Evolutionary conservation across 2,888 invertebrate species (phyloP).

Genomic region (Zelleria hepariella): DNA sequence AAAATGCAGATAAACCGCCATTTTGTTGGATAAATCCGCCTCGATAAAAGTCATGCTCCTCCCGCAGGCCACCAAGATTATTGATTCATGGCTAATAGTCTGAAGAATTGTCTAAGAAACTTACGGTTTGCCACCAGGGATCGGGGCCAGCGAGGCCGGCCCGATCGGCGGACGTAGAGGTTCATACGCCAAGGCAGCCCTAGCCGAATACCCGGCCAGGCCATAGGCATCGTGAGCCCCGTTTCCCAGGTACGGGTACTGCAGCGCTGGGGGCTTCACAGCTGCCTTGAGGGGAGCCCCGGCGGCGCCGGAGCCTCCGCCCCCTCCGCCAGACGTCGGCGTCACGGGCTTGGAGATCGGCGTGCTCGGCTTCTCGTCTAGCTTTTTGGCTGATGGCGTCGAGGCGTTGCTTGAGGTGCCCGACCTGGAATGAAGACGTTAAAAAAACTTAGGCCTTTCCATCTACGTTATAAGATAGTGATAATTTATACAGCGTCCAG

Average conservation of each 20-base stretch:
- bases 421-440: constrained; percentile 67
- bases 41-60: background rate
- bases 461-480: too few relatives aligned
- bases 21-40: too few relatives aligned
- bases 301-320: constrained; percentile 68
- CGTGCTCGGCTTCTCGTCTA: constrained; percentile 91
- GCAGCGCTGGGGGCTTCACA: constrained; percentile 73
- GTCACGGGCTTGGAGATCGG: constrained; percentile 93
- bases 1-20: too few relatives aligned
- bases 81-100: background rate
- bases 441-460: background rate
- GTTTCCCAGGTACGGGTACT: constrained; percentile 75
- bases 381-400: constrained; percentile 88
- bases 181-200: constrained; percentile 63
- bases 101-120: constrained; percentile 67
- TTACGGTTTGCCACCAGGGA: constrained; percentile 90
- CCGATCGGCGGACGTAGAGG: constrained; percentile 65
- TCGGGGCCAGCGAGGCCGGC: constrained; percentile 74
- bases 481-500: too few relatives aligned
- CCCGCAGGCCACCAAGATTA: background rate
- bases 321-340: constrained; percentile 79
- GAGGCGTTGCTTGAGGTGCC: constrained; percentile 93
- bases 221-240: constrained; percentile 66
- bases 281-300: constrained; percentile 69
- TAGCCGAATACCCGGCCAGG: constrained; percentile 63